Evolutionary conservation across 2,113 vertebrate genomes (phyloP), one percentile per base, ranked within the genome.

Genomic region (Eudyptes chrysolophus): DNA sequence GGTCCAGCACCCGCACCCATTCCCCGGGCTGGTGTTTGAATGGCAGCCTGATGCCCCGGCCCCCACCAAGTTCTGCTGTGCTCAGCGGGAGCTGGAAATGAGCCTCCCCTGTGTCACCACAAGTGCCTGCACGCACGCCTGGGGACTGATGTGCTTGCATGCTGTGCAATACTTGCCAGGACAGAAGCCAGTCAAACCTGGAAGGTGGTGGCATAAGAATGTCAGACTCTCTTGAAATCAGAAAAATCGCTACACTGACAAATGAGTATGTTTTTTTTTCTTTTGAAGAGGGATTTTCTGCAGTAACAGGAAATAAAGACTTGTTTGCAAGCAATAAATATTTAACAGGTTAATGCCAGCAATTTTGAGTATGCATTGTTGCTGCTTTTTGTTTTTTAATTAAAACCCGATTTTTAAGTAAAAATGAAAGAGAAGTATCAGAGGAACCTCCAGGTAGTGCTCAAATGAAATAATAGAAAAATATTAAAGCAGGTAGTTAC

Each of bases 41-140:
- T 34, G 62, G 24, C 75, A 66, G 44, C 57, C 49, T 61, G 30
- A 36, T 61, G 44, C 30, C 5, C 9, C 0, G 1, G 29, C 21
- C 15, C 40, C 34, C 36, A 14, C 48, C 0, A 0, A 17, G 18
- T 42, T 76, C 34, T 65, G 62, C 85, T 44, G 58, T 0, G 0
- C 24, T 40, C 18, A 6, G n/a, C 4, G 7, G 32, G 57, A 89
- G 81, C 66, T 93, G 92, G 30, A 38, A 62, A 21, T 13, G 70
- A 87, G 25, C 38, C 30, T 62, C 21, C 29, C 25, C 58, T 17
- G 13, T 18, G 72, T 29, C 71, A 32, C 42, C 18, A 8, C 69
- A 7, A 26, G 69, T 29, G n/a, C 48, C 78, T 71, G 32, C 57
- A 42, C 3, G 3, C 5, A 13, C 0, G 0, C 25, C 8, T 14